These are phyloP conservation scores for Amblyopsis hoosieri DNA, from an alignment of 2,797 vertebrate genomes.

Conservation along the genomic window DNA sequence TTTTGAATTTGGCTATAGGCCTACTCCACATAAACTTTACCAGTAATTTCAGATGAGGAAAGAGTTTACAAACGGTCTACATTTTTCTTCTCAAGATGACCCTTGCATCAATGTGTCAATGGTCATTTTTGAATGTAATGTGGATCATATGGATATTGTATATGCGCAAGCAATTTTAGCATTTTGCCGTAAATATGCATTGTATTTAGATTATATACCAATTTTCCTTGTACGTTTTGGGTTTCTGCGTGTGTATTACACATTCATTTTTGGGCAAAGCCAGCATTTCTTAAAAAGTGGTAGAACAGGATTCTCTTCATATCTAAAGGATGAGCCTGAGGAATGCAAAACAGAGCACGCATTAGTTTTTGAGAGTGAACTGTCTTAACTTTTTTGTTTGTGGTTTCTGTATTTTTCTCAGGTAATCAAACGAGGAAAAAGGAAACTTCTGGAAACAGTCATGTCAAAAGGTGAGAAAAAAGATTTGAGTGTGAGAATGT, in stretches of 20 bases:
- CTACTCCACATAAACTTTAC: slow-evolving; percentile 44
- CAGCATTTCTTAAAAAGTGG: slow-evolving; percentile 60
- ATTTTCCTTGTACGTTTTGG: slow-evolving; percentile 9
- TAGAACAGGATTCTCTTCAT: slow-evolving; percentile 69
- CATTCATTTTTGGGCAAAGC: slow-evolving; percentile 29
- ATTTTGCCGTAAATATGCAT: not conserved
- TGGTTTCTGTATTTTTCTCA: slow-evolving; percentile 12
- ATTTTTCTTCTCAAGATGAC: slow-evolving; percentile 21
- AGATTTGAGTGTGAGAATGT: slow-evolving; percentile 31
- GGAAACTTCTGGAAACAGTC: slow-evolving; percentile 15
- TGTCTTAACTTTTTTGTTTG: not conserved
- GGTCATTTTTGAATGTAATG: slow-evolving; percentile 5
- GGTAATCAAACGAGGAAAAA: slow-evolving; percentile 18
- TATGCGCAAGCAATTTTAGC: slow-evolving; percentile 6
- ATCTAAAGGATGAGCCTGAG: slow-evolving; percentile 59
- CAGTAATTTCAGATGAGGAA: slow-evolving; percentile 37
- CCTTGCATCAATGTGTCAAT: not conserved
- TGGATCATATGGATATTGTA: slow-evolving; percentile 16
- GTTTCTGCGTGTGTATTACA: slow-evolving; percentile 4
- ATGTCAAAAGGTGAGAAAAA: slow-evolving; percentile 72
- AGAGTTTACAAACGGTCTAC: slow-evolving; percentile 12
- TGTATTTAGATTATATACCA: too few species aligned
- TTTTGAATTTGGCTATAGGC: slow-evolving; percentile 40
- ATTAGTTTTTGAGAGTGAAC: slow-evolving; percentile 9
- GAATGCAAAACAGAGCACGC: slow-evolving; percentile 52